These are phyloP conservation scores for Bombus ignitus DNA, from an alignment of 1,140 invertebrate genomes.

Conservation along the genomic window DNA sequence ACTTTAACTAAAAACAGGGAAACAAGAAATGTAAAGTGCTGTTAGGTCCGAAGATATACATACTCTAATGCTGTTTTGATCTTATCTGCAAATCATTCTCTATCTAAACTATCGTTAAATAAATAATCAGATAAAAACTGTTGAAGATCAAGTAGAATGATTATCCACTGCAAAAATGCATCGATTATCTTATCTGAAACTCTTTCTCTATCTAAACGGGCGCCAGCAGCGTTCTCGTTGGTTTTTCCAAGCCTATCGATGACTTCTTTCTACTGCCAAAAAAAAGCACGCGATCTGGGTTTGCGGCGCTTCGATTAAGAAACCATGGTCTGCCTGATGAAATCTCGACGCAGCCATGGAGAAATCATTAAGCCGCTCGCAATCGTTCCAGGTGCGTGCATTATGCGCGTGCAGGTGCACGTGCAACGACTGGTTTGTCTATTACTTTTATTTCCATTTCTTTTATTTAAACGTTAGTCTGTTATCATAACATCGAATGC, in stretches of 20 bases:
- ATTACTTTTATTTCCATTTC: not conserved
- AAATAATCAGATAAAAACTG: not conserved
- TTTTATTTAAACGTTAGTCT: not conserved
- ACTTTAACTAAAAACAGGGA: no score
- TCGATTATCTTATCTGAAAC: not conserved
- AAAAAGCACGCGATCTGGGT: not conserved
- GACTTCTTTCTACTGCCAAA: not conserved
- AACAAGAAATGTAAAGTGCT: no score
- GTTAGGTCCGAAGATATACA: no score
- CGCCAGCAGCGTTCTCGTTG: no score
- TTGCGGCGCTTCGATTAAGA: conserved; percentile 48
- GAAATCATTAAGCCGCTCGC: conserved; percentile 54
- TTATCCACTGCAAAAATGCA: not conserved
- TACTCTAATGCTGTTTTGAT: not conserved
- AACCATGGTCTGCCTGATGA: conserved; percentile 53
- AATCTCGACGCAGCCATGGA: conserved; percentile 41
- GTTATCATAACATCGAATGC: not conserved
- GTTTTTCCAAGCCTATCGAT: not conserved
- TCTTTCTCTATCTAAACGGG: not conserved
- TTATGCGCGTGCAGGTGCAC: conserved; percentile 43
- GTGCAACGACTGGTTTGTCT: conserved; percentile 28
- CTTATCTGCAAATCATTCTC: not conserved
- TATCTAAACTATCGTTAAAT: not conserved
- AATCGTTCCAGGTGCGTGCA: conserved; percentile 34
- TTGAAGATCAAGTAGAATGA: not conserved